Percentiles rank a stretch among this genome's conserved stretches.
Conservation (phyloP, 2,888 invertebrate species). For the Synergus gifuensis region DNA sequence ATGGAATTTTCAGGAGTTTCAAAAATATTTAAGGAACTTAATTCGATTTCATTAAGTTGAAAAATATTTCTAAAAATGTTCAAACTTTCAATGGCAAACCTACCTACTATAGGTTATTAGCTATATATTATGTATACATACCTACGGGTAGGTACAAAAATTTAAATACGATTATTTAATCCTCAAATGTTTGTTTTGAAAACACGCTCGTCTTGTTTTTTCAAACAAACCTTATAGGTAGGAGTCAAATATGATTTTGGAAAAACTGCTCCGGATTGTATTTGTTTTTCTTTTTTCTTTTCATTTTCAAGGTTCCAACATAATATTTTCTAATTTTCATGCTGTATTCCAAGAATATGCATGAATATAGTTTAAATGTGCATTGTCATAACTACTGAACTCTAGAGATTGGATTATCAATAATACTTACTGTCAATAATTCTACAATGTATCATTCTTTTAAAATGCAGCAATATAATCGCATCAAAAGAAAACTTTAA, state of each 20-base stretch:
- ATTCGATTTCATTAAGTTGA: too few relatives aligned
- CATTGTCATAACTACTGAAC: neutral
- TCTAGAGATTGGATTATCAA: neutral
- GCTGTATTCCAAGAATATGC: too few relatives aligned
- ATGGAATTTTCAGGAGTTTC: too few relatives aligned
- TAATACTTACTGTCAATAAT: neutral
- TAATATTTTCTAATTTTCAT: neutral
- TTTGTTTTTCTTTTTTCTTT: neutral
- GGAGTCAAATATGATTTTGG: neutral
- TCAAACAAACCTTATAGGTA: neutral
- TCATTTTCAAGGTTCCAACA: neutral
- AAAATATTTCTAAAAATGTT: too few relatives aligned
- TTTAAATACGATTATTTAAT: too few relatives aligned
- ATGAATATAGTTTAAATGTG: neutral
- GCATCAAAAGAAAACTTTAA: slow-evolving; percentile 2
- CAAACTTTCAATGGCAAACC: too few relatives aligned
- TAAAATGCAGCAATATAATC: neutral
- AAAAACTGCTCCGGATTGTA: neutral
- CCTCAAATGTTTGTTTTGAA: neutral
- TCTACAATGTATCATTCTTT: neutral
- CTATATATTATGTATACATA: too few relatives aligned
- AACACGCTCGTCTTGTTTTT: neutral
- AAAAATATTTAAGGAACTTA: too few relatives aligned
- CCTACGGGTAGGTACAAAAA: too few relatives aligned
- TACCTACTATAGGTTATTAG: too few relatives aligned